These are phyloP conservation scores for Opisthograptis luteolata DNA, from an alignment of 2,888 invertebrate species.

Conservation along the genomic window DNA sequence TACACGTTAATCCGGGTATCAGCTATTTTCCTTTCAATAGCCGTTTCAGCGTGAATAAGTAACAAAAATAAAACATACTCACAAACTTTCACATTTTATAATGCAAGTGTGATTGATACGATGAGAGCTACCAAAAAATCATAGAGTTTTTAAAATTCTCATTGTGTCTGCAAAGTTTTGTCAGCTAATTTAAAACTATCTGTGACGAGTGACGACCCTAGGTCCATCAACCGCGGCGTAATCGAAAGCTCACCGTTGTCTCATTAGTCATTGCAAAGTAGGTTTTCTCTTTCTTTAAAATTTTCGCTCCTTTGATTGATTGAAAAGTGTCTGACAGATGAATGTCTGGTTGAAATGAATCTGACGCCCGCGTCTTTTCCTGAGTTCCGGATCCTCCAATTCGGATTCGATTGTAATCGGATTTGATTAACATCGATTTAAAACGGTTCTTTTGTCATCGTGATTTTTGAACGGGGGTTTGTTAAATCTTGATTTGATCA, in stretches of 20 bases:
- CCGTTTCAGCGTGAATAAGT: too few relatives aligned
- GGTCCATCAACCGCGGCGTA: conserved; percentile 6
- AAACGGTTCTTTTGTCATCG: neutral
- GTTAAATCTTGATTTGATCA: too few relatives aligned
- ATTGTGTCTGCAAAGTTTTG: too few relatives aligned
- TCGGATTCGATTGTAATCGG: neutral
- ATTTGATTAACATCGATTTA: neutral
- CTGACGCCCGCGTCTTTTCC: neutral
- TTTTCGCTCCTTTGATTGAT: conserved; percentile 18
- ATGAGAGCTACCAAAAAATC: too few relatives aligned
- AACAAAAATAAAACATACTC: too few relatives aligned
- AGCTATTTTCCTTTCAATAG: too few relatives aligned
- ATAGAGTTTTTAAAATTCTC: too few relatives aligned
- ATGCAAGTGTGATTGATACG: too few relatives aligned
- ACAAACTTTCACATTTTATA: too few relatives aligned
- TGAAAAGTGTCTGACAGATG: conserved; percentile 9
- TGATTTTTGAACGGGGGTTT: neutral
- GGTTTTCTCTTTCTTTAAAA: conserved; percentile 37
- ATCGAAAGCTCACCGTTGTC: conserved; percentile 22
- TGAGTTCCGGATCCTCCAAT: neutral
- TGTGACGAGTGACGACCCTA: conserved; percentile 14
- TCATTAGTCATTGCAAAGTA: conserved; percentile 24
- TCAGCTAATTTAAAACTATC: too few relatives aligned
- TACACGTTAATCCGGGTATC: too few relatives aligned
- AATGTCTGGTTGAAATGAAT: conserved; percentile 2